phyloP scores from a whole-genome alignment of 2,113 vertebrate genomes.

The Poicephalus meyeri region DNA sequence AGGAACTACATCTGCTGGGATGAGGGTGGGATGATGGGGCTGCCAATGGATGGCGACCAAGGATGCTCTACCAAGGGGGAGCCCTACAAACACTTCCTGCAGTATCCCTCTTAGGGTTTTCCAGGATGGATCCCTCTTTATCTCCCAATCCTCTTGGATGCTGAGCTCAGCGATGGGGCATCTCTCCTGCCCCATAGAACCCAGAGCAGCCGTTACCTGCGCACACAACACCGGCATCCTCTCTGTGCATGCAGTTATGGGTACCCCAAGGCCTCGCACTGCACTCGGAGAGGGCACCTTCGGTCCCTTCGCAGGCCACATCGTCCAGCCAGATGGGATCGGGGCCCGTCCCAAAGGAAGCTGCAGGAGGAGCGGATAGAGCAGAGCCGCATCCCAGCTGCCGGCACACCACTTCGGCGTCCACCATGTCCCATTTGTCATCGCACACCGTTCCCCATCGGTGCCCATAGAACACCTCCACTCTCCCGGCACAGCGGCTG shows the following conservation, averaged over 20 bases:
- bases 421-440: conserved; percentile 55
- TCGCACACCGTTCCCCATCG: conserved; percentile 73
- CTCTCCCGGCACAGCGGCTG: conserved; percentile 59
- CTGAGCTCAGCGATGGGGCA: background rate
- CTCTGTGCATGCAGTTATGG: conserved; percentile 70
- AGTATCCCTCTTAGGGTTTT: background rate
- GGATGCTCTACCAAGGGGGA: background rate
- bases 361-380: background rate
- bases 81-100: background rate
- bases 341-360: conserved; percentile 54
- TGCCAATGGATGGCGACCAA: background rate
- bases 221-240: conserved; percentile 71
- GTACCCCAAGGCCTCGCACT: conserved; percentile 39
- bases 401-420: background rate
- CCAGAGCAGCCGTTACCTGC: background rate
- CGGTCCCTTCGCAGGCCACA: conserved; percentile 54
- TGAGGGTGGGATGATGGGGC: background rate
- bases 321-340: conserved; percentile 73
- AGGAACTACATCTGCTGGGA: background rate
- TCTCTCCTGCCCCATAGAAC: background rate
- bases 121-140: background rate
- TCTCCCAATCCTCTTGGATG: background rate
- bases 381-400: conserved; percentile 58
- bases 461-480: conserved; percentile 61
- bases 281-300: conserved; percentile 55